A percentile compares a stretch with the other conserved stretches of the same genome.
These are phyloP conservation scores for Hetaerina americana DNA, from an alignment of 1,140 invertebrate species.

Conservation along the genomic window DNA sequence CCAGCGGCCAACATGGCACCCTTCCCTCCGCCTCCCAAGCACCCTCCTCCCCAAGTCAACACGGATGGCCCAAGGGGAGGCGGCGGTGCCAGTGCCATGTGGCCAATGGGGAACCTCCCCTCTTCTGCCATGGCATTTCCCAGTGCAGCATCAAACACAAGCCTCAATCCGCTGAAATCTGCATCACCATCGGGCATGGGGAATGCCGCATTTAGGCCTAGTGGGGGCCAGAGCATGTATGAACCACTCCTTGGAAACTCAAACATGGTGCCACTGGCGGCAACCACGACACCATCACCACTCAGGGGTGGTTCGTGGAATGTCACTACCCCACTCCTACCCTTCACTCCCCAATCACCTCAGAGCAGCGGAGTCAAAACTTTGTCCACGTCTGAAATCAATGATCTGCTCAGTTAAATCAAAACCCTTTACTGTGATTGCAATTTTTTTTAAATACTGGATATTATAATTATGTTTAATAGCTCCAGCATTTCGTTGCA, in stretches of 20 bases:
- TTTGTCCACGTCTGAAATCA: neutral
- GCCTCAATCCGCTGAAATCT: neutral
- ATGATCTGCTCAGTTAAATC: neutral
- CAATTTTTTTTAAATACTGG: too few relatives aligned
- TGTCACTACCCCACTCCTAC: neutral
- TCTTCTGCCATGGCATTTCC: neutral
- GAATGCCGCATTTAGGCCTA: neutral
- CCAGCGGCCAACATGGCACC: neutral
- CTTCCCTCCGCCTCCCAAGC: neutral
- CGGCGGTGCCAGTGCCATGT: neutral
- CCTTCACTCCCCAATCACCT: neutral
- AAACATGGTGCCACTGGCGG: neutral
- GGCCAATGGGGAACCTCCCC: neutral
- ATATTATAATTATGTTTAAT: too few relatives aligned
- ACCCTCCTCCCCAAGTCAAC: neutral
- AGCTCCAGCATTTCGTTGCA: too few relatives aligned
- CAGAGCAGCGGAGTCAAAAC: neutral
- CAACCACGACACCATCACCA: too few relatives aligned
- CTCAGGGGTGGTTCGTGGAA: too few relatives aligned
- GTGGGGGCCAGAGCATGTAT: neutral
- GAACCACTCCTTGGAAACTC: neutral
- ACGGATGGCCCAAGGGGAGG: neutral
- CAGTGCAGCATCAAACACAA: neutral
- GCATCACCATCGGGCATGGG: neutral
- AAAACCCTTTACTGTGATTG: neutral